Percentiles rank a stretch among this genome's conserved stretches.
Evolutionary conservation across 2,113 vertebrate genomes (phyloP).

Genomic region (Rostratula benghalensis): DNA sequence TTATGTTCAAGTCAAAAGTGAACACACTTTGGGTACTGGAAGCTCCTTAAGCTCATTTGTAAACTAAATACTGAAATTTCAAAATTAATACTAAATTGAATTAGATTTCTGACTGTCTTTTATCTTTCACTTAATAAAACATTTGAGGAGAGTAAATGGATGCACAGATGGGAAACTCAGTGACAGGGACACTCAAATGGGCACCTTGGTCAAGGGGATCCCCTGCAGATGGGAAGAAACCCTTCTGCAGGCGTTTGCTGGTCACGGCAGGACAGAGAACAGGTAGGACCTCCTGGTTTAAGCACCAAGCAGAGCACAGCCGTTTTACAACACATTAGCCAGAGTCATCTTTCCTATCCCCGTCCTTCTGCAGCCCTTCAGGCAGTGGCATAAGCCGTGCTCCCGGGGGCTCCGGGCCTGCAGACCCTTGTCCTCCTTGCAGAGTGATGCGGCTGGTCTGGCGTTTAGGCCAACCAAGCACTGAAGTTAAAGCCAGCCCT

Average conservation of each 20-base stretch:
- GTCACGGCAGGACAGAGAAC: accelerated
- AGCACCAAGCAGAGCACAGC: accelerated
- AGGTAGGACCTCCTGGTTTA: accelerated
- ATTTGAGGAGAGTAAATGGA: neutral
- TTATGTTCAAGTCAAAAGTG: neutral
- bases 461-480: neutral
- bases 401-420: neutral
- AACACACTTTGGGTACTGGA: neutral
- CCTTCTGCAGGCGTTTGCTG: accelerated
- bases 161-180: neutral
- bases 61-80: neutral
- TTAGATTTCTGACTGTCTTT: neutral
- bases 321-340: accelerated
- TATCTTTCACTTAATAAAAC: neutral
- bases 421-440: neutral
- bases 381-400: neutral
- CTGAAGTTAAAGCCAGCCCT: neutral
- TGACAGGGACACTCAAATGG: accelerated
- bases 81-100: neutral
- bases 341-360: accelerated
- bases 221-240: neutral
- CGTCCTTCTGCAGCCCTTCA: too few species aligned
- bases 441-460: neutral
- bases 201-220: neutral
- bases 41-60: neutral